Evolutionary conservation across 2,888 invertebrate species (phyloP).

Genomic region (Hypomecis punctinalis): DNA sequence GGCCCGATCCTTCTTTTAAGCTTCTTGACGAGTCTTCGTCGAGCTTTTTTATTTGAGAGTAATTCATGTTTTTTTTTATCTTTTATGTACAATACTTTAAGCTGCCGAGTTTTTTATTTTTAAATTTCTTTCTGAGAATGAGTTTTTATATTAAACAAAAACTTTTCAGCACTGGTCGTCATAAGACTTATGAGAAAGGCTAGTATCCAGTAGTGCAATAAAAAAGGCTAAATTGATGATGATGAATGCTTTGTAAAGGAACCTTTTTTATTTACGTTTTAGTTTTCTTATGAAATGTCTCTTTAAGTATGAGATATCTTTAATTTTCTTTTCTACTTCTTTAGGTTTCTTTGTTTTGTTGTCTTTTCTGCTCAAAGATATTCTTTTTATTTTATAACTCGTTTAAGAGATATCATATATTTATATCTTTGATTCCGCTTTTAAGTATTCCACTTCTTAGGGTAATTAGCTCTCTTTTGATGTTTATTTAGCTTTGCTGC

Average conservation of each 20-base stretch:
- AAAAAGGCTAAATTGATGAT: too few species aligned
- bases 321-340: neutral
- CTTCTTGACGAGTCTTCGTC: constrained; percentile 56
- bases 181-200: too few species aligned
- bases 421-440: too few species aligned
- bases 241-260: too few species aligned
- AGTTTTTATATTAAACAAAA: neutral
- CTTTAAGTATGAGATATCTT: neutral
- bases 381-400: neutral
- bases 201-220: too few species aligned
- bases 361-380: neutral
- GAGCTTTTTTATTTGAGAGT: constrained; percentile 54
- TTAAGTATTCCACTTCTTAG: too few species aligned
- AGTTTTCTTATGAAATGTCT: neutral
- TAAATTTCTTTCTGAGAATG: neutral
- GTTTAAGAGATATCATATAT: too few species aligned
- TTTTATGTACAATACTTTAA: neutral
- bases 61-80: constrained; percentile 47
- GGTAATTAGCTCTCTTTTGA: too few species aligned
- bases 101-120: neutral
- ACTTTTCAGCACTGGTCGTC: too few species aligned
- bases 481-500: too few species aligned
- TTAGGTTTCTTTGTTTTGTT: neutral
- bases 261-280: too few species aligned
- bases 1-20: constrained; percentile 57